Percentiles rank a stretch among this genome's conserved stretches.
Evolutionary conservation across 2,113 vertebrate genomes (phyloP).

Genomic region (Cepphus grylle): DNA sequence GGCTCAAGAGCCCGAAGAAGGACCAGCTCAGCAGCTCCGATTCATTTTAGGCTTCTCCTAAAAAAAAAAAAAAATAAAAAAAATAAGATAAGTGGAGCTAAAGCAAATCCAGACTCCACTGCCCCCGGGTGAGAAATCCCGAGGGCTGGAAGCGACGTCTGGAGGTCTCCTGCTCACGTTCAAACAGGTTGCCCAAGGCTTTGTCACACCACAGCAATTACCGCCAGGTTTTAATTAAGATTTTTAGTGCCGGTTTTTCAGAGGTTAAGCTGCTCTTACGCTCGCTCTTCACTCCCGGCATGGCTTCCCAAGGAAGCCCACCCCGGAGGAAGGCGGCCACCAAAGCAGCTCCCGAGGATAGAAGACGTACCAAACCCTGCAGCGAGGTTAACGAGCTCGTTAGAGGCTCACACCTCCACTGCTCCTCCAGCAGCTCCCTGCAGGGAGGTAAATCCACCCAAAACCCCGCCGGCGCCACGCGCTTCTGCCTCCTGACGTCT

Average conservation of each 20-base stretch:
- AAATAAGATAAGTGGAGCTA: too few species aligned
- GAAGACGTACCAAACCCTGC: too few species aligned
- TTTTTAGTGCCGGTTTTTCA: not conserved
- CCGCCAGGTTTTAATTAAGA: not conserved
- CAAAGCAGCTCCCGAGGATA: too few species aligned
- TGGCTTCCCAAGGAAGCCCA: not conserved
- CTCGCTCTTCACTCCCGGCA: not conserved
- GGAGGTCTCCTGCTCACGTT: not conserved
- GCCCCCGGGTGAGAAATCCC: not conserved
- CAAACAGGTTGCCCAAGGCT: not conserved
- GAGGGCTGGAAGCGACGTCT: not conserved
- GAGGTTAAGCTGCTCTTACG: not conserved
- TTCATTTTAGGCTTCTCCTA: not conserved
- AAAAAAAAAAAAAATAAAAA: too few species aligned
- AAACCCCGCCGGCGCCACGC: rapidly evolving
- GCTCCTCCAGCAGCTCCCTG: not conserved
- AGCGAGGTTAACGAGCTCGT: not conserved
- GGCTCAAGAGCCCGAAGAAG: not conserved
- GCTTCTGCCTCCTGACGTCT: not conserved
- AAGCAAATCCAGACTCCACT: too few species aligned
- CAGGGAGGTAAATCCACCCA: not conserved
- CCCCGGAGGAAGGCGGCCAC: not conserved
- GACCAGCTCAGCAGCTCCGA: not conserved
- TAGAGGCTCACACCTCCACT: not conserved
- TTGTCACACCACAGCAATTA: not conserved